Evolutionary conservation across 1,140 invertebrate species (phyloP).

Genomic region (Whitmania pigra): DNA sequence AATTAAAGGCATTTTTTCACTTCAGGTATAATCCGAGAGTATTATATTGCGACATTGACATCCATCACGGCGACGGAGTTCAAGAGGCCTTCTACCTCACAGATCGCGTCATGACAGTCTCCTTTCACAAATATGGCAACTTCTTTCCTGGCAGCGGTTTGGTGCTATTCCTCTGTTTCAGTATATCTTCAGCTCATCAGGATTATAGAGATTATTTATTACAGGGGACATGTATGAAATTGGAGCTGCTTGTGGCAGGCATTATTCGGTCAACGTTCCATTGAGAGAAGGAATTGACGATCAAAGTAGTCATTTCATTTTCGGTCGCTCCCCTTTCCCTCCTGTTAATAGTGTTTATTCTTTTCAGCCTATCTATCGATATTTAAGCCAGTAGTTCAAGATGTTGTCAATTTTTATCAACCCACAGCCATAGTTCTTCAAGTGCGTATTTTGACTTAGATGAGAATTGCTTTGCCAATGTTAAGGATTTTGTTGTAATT

Average conservation of each 20-base stretch:
- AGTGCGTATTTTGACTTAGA: slow-evolving; percentile 35
- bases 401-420: slow-evolving; percentile 90
- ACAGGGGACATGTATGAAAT: slow-evolving; percentile 91
- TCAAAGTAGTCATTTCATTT: slow-evolving; percentile 49
- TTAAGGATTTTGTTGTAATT: not conserved
- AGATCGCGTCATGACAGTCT: slow-evolving; percentile 45
- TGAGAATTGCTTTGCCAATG: not conserved
- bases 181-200: slow-evolving; percentile 73
- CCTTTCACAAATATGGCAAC: slow-evolving; percentile 45
- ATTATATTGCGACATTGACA: slow-evolving; percentile 47
- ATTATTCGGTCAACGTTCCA: slow-evolving; percentile 93
- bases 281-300: slow-evolving; percentile 93
- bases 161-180: not conserved
- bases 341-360: not conserved
- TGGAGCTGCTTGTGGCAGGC: slow-evolving; percentile 76
- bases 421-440: slow-evolving; percentile 89
- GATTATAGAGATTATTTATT: slow-evolving; percentile 16
- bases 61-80: slow-evolving; percentile 46
- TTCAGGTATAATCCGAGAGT: slow-evolving; percentile 41
- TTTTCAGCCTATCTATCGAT: slow-evolving; percentile 61
- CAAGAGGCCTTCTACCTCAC: slow-evolving; percentile 46
- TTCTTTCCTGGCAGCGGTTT: slow-evolving; percentile 54
- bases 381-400: slow-evolving; percentile 81
- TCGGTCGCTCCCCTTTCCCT: not conserved
- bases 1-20: not conserved